These are phyloP conservation scores for Nemotelus pantherinus DNA, from an alignment of 2,888 invertebrate genomes.

Conservation along the genomic window DNA sequence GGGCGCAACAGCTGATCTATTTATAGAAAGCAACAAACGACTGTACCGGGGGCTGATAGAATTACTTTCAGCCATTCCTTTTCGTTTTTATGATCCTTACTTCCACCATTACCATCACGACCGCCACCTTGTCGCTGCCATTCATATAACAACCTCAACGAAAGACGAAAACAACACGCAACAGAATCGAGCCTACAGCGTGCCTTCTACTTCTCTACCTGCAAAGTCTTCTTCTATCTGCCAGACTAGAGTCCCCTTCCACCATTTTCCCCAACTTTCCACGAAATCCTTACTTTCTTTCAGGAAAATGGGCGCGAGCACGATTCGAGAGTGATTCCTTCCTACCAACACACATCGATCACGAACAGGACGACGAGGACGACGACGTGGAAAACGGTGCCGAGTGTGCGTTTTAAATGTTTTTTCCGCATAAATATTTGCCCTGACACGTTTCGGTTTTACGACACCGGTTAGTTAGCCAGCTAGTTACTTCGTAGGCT, in stretches of 20 bases:
- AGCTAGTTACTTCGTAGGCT: not conserved
- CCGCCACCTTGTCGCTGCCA: too few relatives aligned
- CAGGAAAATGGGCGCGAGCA: not conserved
- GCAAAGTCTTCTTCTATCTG: too few relatives aligned
- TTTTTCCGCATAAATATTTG: not conserved
- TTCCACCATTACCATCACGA: too few relatives aligned
- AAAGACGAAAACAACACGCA: not conserved
- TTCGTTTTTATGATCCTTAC: too few relatives aligned
- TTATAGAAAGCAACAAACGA: slow-evolving; percentile 34
- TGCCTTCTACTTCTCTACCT: too few relatives aligned
- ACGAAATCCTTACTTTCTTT: not conserved
- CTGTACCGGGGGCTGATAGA: not conserved
- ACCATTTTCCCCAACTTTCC: not conserved
- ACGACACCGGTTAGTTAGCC: not conserved
- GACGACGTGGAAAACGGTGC: not conserved
- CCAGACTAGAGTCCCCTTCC: not conserved
- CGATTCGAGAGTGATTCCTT: too few relatives aligned
- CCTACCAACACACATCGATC: not conserved
- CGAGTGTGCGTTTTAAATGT: slow-evolving; percentile 19
- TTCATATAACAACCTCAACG: too few relatives aligned
- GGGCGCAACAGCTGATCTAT: slow-evolving; percentile 42
- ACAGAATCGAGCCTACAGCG: not conserved
- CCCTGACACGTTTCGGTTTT: not conserved
- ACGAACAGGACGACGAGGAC: not conserved
- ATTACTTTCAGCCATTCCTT: too few relatives aligned